These are phyloP conservation scores for Motacilla alba DNA, from an alignment of 2,113 vertebrate genomes.

Conservation along the genomic window DNA sequence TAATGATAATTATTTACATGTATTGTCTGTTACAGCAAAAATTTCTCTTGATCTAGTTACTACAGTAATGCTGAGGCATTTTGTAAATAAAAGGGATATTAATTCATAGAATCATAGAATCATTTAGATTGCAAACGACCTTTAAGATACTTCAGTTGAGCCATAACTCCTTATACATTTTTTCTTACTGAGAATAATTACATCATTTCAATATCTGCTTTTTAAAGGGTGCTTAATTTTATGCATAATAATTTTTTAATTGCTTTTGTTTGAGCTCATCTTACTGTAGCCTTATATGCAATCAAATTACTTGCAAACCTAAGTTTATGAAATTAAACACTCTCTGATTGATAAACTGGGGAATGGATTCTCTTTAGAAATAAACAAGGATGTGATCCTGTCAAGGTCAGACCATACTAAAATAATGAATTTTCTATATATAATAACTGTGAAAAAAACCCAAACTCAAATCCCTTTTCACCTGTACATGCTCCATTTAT, in stretches of 20 bases:
- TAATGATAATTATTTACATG: background rate
- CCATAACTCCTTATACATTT: background rate
- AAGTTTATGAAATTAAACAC: background rate
- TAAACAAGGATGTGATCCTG: background rate
- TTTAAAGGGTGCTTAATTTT: background rate
- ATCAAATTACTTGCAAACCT: background rate
- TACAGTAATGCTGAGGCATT: background rate
- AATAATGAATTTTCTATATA: background rate
- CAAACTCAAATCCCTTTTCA: background rate
- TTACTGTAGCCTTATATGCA: background rate
- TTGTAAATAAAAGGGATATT: background rate
- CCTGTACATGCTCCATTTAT: background rate
- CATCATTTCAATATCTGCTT: background rate
- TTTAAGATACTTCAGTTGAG: background rate
- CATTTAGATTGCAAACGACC: background rate
- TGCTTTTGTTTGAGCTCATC: background rate
- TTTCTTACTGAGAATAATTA: background rate
- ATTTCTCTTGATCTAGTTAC: background rate
- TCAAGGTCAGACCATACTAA: background rate
- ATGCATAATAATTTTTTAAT: background rate
- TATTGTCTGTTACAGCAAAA: background rate
- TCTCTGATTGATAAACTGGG: background rate
- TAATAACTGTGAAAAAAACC: background rate
- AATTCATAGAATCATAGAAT: background rate
- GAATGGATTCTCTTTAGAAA: background rate